Evolutionary conservation across 1,140 invertebrate species (phyloP).

Genomic region (Drusus annulatus): DNA sequence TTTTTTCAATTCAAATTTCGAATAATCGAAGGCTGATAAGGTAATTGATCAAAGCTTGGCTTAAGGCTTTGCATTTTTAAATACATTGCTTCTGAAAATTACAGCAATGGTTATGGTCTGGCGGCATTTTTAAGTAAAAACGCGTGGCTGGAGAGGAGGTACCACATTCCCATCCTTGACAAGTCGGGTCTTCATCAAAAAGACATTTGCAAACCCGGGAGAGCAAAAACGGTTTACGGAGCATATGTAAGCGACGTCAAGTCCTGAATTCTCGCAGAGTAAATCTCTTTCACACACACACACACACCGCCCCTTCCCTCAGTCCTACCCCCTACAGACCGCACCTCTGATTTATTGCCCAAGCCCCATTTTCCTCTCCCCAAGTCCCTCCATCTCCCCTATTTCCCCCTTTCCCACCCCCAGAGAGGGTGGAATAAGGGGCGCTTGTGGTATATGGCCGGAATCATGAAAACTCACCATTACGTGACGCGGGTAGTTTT

Average conservation of each 20-base stretch:
- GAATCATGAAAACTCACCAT: conserved; percentile 40
- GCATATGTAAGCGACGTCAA: conserved; percentile 49
- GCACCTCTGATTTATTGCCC: conserved; percentile 58
- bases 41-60: too few relatives aligned
- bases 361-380: conserved; percentile 27
- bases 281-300: conserved; percentile 54
- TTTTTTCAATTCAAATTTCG: too few relatives aligned
- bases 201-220: conserved; percentile 27
- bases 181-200: conserved; percentile 38
- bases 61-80: too few relatives aligned
- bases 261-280: conserved; percentile 54
- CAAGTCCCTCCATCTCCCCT: not conserved
- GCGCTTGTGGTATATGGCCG: conserved; percentile 20
- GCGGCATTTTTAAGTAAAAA: too few relatives aligned
- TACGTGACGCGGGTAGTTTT: conserved; percentile 29
- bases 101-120: too few relatives aligned
- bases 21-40: too few relatives aligned
- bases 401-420: not conserved
- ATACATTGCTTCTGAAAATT: too few relatives aligned
- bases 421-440: not conserved
- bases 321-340: conserved; percentile 22
- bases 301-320: conserved; percentile 3
- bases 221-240: conserved; percentile 20
- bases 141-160: not conserved
- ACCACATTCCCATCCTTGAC: conserved; percentile 5